phyloP scores from a whole-genome alignment of 2,797 vertebrate genomes.

The Leptoclinus maculatus region DNA sequence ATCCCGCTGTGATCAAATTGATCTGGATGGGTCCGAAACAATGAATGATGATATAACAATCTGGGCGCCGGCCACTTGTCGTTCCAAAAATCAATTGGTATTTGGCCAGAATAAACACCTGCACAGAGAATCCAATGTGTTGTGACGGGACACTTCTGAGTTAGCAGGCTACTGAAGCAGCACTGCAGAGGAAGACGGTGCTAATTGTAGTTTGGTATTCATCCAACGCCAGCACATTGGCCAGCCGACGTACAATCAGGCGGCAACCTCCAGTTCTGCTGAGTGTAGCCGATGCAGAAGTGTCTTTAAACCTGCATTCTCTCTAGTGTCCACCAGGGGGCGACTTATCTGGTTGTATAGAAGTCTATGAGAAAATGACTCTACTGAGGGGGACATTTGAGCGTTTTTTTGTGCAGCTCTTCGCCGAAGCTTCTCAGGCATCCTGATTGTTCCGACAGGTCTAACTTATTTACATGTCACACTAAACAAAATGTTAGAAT shows the following conservation, averaged over 20 bases:
- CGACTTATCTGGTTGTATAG: no score
- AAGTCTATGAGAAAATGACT: no score
- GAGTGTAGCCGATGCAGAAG: no score
- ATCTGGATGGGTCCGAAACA: constrained; percentile 64
- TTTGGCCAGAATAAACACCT: constrained; percentile 64
- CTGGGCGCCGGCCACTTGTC: constrained; percentile 58
- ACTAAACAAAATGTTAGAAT: constrained; percentile 33
- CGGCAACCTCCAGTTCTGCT: no score
- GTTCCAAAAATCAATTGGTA: constrained; percentile 67
- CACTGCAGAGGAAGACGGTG: constrained; percentile 5
- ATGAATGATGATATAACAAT: constrained; percentile 73
- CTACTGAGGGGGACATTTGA: constrained; percentile 28
- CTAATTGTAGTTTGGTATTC: neutral
- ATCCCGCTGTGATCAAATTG: constrained; percentile 68
- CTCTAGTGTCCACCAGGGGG: no score
- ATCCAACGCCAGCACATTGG: no score
- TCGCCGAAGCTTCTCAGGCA: constrained; percentile 21
- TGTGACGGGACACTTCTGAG: constrained; percentile 42
- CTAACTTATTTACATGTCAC: constrained; percentile 44
- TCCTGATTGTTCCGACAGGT: constrained; percentile 48
- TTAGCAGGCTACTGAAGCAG: constrained; percentile 32
- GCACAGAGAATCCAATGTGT: constrained; percentile 49
- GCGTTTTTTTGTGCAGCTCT: constrained; percentile 18
- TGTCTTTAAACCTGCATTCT: no score
- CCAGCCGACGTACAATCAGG: no score